A percentile compares a stretch with the other conserved stretches of the same genome.
Conservation (phyloP, 2,797 vertebrate species). For the Naso thynnoides region DNA sequence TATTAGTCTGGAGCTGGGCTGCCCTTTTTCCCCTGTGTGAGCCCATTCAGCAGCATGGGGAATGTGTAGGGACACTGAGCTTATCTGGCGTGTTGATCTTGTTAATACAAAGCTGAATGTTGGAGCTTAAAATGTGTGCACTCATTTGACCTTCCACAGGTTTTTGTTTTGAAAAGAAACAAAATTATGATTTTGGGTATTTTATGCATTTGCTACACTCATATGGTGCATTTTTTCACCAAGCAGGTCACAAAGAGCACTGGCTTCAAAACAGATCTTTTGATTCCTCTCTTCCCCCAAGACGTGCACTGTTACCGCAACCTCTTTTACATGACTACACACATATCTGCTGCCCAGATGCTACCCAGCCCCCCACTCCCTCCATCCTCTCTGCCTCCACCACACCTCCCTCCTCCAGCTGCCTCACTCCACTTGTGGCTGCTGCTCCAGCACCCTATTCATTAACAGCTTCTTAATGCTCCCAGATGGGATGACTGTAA, state of each 20-base stretch:
- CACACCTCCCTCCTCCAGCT: constrained; percentile 66
- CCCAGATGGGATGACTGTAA: constrained; percentile 83
- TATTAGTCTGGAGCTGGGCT: constrained; percentile 53
- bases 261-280: constrained; percentile 64
- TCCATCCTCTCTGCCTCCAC: constrained; percentile 23
- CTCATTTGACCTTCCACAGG: constrained; percentile 41
- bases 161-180: constrained; percentile 7
- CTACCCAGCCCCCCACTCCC: constrained; percentile 47
- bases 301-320: constrained; percentile 66
- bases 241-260: constrained; percentile 53
- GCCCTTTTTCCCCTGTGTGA: constrained; percentile 18
- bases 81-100: constrained; percentile 54
- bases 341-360: constrained; percentile 84
- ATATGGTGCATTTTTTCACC: constrained; percentile 13
- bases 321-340: constrained; percentile 79
- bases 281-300: constrained; percentile 63
- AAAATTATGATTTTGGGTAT: constrained; percentile 36
- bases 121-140: constrained; percentile 38
- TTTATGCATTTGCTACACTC: constrained; percentile 29
- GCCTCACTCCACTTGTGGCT: constrained; percentile 78
- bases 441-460: constrained; percentile 79
- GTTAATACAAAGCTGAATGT: constrained; percentile 19
- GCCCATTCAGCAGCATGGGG: not conserved
- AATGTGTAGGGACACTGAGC: constrained; percentile 17
- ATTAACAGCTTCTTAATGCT: constrained; percentile 86